Conservation (phyloP, 2,113 vertebrate genomes). For the Orientallactaga bullata region DNA sequence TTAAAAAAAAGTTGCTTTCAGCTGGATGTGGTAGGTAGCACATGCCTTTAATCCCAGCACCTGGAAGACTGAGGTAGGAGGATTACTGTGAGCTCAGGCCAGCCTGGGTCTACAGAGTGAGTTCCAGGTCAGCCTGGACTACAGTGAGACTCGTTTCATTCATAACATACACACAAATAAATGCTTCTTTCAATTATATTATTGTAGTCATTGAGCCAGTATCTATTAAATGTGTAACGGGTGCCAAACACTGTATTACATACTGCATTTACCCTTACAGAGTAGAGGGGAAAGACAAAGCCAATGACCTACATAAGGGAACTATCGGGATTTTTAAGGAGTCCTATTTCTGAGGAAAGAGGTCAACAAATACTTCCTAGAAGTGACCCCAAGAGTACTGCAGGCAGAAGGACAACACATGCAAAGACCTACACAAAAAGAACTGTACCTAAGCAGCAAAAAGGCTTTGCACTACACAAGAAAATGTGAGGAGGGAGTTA, state of each 20-base stretch:
- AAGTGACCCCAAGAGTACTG: not conserved
- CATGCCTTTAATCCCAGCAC: too few relatives aligned
- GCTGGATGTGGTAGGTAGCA: too few relatives aligned
- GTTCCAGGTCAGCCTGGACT: too few relatives aligned
- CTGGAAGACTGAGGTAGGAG: too few relatives aligned
- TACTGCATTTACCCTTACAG: not conserved
- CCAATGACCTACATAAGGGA: not conserved
- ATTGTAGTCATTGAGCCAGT: not conserved
- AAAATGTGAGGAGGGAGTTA: not conserved
- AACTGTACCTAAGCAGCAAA: not conserved
- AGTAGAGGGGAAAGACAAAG: too few relatives aligned
- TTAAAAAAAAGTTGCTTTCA: too few relatives aligned
- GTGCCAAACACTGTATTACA: not conserved
- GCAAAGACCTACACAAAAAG: not conserved
- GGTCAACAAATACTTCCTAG: not conserved
- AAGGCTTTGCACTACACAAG: not conserved
- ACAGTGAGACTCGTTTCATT: too few relatives aligned
- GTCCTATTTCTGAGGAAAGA: not conserved
- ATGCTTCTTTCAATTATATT: not conserved
- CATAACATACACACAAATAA: too few relatives aligned
- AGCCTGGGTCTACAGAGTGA: too few relatives aligned
- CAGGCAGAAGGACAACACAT: not conserved
- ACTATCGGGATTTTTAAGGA: not conserved
- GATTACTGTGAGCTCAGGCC: too few relatives aligned
- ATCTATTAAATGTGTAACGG: not conserved